These are phyloP conservation scores for Taeniopygia guttata DNA, from an alignment of 2,797 vertebrate genomes.

Conservation along the genomic window DNA sequence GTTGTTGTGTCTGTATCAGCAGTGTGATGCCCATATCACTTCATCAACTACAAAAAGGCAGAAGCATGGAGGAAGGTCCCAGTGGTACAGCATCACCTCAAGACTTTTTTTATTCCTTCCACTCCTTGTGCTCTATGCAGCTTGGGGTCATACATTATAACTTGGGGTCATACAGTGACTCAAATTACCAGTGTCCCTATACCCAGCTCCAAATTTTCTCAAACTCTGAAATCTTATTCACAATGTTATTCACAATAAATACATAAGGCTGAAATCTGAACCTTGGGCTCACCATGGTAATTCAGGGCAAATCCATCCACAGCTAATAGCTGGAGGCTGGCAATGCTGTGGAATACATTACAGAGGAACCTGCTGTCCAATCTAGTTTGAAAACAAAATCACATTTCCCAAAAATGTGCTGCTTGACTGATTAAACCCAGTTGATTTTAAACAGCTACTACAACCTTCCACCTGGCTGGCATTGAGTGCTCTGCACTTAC, in stretches of 20 bases:
- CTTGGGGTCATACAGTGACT: not conserved
- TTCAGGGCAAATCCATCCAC: not conserved
- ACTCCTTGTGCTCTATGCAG: not conserved
- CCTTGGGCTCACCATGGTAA: not conserved
- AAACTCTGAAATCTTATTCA: not conserved
- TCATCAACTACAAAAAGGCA: not conserved
- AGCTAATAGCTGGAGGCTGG: not conserved
- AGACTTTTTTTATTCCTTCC: not conserved
- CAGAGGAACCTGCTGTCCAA: not conserved
- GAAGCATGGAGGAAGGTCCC: not conserved
- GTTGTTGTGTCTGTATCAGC: not conserved
- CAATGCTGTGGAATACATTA: not conserved
- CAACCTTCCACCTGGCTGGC: not conserved
- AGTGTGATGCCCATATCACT: not conserved
- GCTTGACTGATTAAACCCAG: slow-evolving; percentile 16
- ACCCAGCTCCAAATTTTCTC: not conserved
- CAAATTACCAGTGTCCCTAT: not conserved
- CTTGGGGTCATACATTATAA: not conserved
- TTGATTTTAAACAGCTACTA: slow-evolving; percentile 18
- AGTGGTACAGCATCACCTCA: not conserved
- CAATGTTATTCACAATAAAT: not conserved
- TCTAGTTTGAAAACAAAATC: slow-evolving; percentile 1
- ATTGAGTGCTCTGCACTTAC: not conserved
- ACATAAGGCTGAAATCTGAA: not conserved
- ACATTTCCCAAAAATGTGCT: not conserved